Conservation (phyloP, 1,140 invertebrate genomes). For the Pemphigus obesinymphae region DNA sequence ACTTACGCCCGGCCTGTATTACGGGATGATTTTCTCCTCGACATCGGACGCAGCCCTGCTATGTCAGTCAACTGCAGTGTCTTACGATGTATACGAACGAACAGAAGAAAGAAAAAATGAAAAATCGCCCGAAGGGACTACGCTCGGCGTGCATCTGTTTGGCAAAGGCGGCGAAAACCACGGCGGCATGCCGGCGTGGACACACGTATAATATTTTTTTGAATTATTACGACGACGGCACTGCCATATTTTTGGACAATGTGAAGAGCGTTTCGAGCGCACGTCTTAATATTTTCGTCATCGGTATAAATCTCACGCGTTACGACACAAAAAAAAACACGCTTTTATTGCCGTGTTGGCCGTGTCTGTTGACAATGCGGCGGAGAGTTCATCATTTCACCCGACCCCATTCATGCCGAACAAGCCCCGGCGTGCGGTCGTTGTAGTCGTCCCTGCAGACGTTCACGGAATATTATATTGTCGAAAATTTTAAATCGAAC, state of each 20-base stretch:
- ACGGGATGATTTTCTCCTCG: too few species aligned
- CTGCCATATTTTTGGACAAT: neutral
- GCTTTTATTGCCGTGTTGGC: conserved; percentile 28
- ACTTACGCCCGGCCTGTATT: too few species aligned
- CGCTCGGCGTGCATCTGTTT: neutral
- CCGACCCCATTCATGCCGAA: neutral
- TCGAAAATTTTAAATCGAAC: too few species aligned
- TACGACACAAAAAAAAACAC: conserved; percentile 27
- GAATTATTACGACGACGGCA: conserved; percentile 4
- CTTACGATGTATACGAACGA: too few species aligned
- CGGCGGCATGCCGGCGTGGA: neutral
- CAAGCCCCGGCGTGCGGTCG: conserved; percentile 11
- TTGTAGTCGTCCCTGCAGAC: neutral
- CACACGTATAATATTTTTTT: neutral
- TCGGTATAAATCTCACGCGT: conserved; percentile 4
- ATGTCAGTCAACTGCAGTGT: too few species aligned
- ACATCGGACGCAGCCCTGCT: too few species aligned
- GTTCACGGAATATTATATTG: conserved; percentile 13
- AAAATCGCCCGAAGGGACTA: neutral
- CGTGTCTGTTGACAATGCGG: conserved; percentile 34
- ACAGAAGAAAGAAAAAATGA: neutral
- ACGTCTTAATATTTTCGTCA: conserved; percentile 37
- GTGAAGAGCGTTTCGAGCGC: neutral
- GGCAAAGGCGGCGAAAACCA: neutral
- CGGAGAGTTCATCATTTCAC: neutral